A percentile compares a stretch with the other conserved stretches of the same genome.
These are phyloP conservation scores for Crocuta crocuta DNA, from an alignment of 2,113 vertebrate genomes.

Conservation along the genomic window DNA sequence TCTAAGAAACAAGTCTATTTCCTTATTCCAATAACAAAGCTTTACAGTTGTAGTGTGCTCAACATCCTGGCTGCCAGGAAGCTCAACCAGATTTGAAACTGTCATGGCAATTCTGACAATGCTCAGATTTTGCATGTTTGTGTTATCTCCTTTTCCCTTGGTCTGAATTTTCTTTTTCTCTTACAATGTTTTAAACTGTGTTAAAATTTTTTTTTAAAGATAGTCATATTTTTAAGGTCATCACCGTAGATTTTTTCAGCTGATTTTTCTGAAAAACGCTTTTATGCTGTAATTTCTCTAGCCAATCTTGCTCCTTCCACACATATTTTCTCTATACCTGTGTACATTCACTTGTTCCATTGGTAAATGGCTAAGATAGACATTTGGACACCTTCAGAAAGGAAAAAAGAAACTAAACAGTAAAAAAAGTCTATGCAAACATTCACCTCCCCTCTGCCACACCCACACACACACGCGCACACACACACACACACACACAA, in stretches of 20 bases:
- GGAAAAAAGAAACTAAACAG: neutral
- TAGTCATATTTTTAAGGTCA: neutral
- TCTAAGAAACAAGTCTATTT: neutral
- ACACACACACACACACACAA: neutral
- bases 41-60: neutral
- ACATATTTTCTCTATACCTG: neutral
- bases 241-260: neutral
- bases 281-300: neutral
- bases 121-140: neutral
- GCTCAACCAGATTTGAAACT: neutral
- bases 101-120: neutral
- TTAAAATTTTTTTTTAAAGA: neutral
- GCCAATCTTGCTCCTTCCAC: neutral
- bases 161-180: neutral
- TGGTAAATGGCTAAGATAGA: neutral
- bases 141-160: neutral
- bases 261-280: constrained; percentile 4
- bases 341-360: neutral
- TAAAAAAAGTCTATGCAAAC: neutral
- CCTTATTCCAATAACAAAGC: neutral
- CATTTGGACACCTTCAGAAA: neutral
- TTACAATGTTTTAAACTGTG: neutral
- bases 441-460: neutral
- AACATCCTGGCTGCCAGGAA: neutral
- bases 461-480: neutral